Base-by-base conservation (phyloP, 2,888 invertebrate genomes). In the Altica lythri region DNA sequence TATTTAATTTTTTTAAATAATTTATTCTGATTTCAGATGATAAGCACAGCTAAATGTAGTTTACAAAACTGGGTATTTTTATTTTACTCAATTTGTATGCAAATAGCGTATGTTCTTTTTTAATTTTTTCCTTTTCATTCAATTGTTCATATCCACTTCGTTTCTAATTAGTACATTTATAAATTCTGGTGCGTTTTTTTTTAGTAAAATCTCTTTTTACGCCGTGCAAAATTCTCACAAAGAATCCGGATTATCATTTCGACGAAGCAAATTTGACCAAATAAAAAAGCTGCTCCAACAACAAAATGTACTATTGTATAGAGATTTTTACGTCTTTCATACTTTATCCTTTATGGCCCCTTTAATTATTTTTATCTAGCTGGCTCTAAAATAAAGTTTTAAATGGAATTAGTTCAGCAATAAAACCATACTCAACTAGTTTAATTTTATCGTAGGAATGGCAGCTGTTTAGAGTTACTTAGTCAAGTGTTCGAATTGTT, bases 21-120 rank as follows among this genome's bases (percentile, higher is more conserved):
- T 57, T 55, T 57, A 55, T 54, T 57, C 55, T 44, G 53, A 62
- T 62, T 60, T 55, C 46, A 35, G 30, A 53, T 58, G 60, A 61
- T 61, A 59, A 59, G 48, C 52, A 51, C 49, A 32, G 50, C 52
- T 55, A 49, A 49, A 49, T 49, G 58, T 57, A 59, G 60, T 59
- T 60, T 57, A 61, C 49, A 54, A 57, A 60, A 54, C 46, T 57
- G 47, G 56, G 53, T 53, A 49, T 60, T 62, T n/a, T 61, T 60
- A 64, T 62, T 64, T 59, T 53, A 62, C 59, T 61, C 54, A 22
- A 49, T 49, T 49, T 49, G 49, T 49, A 49, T 49, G 49, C 49
- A 49, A 49, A 49, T 49, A 32, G 17, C 40, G 40, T 40, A 37
- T n/a, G 17, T 38, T 35, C 35, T 30, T 16, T 32, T 30, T 38